Evolutionary conservation across 2,888 invertebrate species (phyloP).

Genomic region (Synergus laeviventris): DNA sequence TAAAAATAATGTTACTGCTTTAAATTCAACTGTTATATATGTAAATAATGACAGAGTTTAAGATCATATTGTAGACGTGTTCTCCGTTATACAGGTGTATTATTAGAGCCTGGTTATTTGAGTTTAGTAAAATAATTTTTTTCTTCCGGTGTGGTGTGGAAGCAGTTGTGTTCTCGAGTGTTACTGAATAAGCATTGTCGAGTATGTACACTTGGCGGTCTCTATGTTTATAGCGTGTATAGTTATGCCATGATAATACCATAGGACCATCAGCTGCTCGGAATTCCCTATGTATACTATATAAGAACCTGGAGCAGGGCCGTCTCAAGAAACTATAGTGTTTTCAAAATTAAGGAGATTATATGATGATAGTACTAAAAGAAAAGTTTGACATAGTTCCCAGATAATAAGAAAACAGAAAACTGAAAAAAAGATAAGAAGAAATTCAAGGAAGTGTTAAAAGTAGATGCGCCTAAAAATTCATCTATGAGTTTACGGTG

Average conservation of each 20-base stretch:
- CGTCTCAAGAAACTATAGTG: not conserved
- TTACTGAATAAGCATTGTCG: not conserved
- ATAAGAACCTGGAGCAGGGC: not conserved
- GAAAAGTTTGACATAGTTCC: not conserved
- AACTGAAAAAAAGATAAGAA: not conserved
- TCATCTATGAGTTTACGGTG: constrained; percentile 58
- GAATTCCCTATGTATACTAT: constrained; percentile 61
- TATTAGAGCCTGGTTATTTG: constrained; percentile 4
- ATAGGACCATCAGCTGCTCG: constrained; percentile 52
- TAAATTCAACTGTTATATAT: not conserved
- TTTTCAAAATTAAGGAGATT: too few relatives aligned
- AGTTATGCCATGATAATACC: not conserved
- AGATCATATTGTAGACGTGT: not conserved
- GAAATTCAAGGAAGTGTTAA: not conserved
- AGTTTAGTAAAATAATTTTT: not conserved
- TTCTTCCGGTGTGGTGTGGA: not conserved
- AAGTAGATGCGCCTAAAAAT: constrained; percentile 60
- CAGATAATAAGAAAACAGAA: not conserved
- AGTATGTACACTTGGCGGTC: constrained; percentile 10
- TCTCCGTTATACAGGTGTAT: constrained; percentile 10
- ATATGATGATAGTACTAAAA: too few relatives aligned
- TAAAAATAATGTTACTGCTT: not conserved
- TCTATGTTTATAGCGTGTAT: constrained; percentile 16
- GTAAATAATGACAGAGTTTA: not conserved
- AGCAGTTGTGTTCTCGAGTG: not conserved